Percentiles rank a stretch among this genome's conserved stretches.
phyloP scores from a whole-genome alignment of 2,113 vertebrate species.

The Mus spicilegus region DNA sequence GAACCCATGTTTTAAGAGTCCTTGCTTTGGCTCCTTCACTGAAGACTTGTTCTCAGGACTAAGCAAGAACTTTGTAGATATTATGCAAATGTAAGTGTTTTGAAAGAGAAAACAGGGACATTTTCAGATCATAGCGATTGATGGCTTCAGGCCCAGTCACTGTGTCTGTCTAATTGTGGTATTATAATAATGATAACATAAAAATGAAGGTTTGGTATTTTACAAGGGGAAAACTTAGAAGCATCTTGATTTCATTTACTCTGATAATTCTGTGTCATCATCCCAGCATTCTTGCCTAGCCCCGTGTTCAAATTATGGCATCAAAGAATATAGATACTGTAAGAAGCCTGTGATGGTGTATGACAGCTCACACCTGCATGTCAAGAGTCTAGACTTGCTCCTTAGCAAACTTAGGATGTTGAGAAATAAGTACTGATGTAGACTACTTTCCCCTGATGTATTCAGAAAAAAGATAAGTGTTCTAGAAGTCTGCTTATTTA shows the following conservation, averaged over 20 bases:
- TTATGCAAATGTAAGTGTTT: neutral
- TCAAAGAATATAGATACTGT: neutral
- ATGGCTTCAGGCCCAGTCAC: neutral
- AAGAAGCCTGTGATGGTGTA: neutral
- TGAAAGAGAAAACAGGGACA: neutral
- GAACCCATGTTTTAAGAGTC: neutral
- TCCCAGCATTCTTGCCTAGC: neutral
- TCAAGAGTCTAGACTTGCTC: neutral
- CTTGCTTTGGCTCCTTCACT: neutral
- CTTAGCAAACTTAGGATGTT: neutral
- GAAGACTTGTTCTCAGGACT: constrained; percentile 28
- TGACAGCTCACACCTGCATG: neutral
- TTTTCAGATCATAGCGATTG: neutral
- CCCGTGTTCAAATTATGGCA: neutral
- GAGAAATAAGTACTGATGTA: constrained; percentile 13
- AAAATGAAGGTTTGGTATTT: neutral
- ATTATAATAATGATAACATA: neutral
- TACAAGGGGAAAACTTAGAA: neutral
- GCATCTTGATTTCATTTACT: neutral
- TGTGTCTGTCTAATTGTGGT: neutral
- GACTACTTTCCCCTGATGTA: neutral
- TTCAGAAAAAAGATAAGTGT: constrained; percentile 20
- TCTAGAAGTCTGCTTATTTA: neutral
- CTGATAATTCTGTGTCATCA: neutral
- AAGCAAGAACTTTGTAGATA: constrained; percentile 10